Evolutionary conservation across 1,140 invertebrate genomes (phyloP), one percentile per base, ranked within the genome.

Genomic region (Ladona fulva): DNA sequence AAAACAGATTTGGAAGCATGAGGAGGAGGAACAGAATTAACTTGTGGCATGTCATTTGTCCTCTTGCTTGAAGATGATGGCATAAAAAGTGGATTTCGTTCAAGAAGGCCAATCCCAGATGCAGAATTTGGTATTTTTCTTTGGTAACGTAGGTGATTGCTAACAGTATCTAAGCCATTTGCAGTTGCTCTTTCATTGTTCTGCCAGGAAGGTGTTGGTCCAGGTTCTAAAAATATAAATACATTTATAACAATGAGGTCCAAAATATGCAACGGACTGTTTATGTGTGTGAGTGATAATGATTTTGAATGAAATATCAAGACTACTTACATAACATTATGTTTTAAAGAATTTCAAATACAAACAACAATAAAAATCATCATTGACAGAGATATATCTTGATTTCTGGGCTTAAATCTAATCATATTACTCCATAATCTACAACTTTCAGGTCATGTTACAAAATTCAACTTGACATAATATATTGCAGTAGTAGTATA

Each of bases 81-180:
- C 83, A 76, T n/a, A 84, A 82, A 75, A 83, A 81, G 77, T 83
- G 84, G 6, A 83, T 83, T 24, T 84, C 81, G 12, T 83, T 83
- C 10, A 80, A 81, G 16, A 79, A 78, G 78, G 29, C 29, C 8
- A 37, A 8, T 37, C 82, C 84, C 73, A 84, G 84, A 76, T 84
- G 12, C 52, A 83, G 74, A 83, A 84, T 10, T 83, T 82, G 52
- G 84, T 83, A 1, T 80, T 77, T n/a, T 84, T 73, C 79, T 74
- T n/a, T 22, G 19, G 22, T 16, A 29, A 0, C 25, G 19, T 1
- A 44, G 10, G 74, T 74, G 24, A 59, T 66, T 74, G 16, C 25
- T 59, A 52, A 29, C 25, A 0, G 44, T 19, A n/a, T n/a, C n/a
- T n/a, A n/a, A n/a, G 25, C 42, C 25, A 19, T 22, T 29, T 24